These are phyloP conservation scores for Indri indri DNA, from an alignment of 2,113 vertebrate genomes.

Conservation along the genomic window DNA sequence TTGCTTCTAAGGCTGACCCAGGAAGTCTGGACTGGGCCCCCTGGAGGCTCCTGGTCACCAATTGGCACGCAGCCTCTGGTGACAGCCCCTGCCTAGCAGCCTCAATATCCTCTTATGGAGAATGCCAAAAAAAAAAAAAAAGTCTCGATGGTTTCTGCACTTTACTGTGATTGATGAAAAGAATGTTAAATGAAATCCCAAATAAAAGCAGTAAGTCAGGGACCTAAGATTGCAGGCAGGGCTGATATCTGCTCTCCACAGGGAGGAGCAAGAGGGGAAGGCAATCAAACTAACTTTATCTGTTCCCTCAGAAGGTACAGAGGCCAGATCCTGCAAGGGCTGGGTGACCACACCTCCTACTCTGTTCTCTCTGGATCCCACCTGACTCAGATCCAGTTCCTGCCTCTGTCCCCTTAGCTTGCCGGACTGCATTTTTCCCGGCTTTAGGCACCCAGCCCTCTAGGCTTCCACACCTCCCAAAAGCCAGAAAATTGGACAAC, in stretches of 20 bases:
- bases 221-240: background rate
- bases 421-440: background rate
- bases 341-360: background rate
- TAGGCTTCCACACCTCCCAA: background rate
- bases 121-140: background rate
- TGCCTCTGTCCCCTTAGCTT: background rate
- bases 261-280: background rate
- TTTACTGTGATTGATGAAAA: conserved; percentile 32
- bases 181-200: conserved; percentile 22
- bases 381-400: background rate
- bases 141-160: background rate
- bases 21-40: conserved; percentile 30
- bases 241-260: background rate
- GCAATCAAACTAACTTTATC: background rate
- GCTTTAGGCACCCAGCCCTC: background rate
- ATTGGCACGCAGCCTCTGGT: background rate
- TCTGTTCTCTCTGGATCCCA: background rate
- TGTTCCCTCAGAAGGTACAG: background rate
- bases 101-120: conserved; percentile 30
- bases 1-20: conserved; percentile 27
- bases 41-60: background rate
- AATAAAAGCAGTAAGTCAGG: background rate
- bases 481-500: background rate
- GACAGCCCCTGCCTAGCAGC: background rate
- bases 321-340: background rate